These are phyloP conservation scores for Crypturellus tataupa DNA, from an alignment of 2,797 vertebrate species.

Conservation along the genomic window DNA sequence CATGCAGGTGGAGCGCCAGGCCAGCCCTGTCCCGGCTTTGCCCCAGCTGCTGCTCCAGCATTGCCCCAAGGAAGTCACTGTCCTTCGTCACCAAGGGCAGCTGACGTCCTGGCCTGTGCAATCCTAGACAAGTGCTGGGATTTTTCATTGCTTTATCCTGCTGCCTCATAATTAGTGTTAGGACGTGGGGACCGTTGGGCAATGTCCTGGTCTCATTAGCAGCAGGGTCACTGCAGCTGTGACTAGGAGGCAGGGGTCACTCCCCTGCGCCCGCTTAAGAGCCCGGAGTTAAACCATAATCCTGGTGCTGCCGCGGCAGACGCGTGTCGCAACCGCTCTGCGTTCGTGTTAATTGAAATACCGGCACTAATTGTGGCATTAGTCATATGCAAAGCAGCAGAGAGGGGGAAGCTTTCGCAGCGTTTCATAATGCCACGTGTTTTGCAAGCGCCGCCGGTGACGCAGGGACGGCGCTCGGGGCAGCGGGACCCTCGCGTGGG, in stretches of 20 bases:
- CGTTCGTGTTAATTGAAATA: background rate
- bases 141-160: background rate
- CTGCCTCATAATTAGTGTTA: background rate
- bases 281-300: fast-evolving
- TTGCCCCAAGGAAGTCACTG: background rate
- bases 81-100: background rate
- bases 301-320: background rate
- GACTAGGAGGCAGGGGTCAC: background rate
- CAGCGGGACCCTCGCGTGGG: fast-evolving
- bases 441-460: background rate
- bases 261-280: background rate
- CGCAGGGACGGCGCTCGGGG: fast-evolving
- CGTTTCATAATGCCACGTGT: background rate
- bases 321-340: background rate
- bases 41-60: fast-evolving
- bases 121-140: background rate
- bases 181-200: background rate
- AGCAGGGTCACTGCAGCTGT: background rate
- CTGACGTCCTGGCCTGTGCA: fast-evolving
- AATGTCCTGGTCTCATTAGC: background rate
- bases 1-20: background rate
- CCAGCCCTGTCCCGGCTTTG: fast-evolving
- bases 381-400: constrained; percentile 21
- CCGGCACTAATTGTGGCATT: constrained; percentile 24
- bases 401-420: constrained; percentile 5